Evolutionary conservation across 1,140 invertebrate species (phyloP).

Genomic region (Carcinoscorpius rotundicauda): DNA sequence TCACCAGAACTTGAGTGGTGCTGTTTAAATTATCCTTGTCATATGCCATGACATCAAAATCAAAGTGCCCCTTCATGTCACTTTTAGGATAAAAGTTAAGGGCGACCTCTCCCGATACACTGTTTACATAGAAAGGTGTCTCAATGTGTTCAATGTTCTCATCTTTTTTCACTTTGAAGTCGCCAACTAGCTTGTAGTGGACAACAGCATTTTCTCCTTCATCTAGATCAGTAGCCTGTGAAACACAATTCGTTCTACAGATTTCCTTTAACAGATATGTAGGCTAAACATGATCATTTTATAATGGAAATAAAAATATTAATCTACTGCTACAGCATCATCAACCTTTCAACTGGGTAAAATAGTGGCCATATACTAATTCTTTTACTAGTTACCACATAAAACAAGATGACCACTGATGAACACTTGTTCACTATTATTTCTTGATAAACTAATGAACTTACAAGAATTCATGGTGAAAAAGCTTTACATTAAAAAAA

Average conservation of each 20-base stretch:
- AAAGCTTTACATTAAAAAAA: too few species aligned
- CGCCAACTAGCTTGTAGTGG: background rate
- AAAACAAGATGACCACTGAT: too few species aligned
- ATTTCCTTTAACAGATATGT: too few species aligned
- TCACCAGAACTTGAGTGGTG: constrained; percentile 1
- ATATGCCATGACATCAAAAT: background rate
- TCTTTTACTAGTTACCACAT: too few species aligned
- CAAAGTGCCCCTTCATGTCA: background rate
- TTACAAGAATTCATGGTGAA: too few species aligned
- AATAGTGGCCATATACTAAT: too few species aligned
- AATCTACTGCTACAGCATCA: too few species aligned
- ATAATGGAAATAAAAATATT: too few species aligned
- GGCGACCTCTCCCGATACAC: background rate
- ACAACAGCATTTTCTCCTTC: background rate
- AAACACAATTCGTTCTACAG: background rate
- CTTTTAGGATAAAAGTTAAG: background rate
- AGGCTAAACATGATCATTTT: too few species aligned
- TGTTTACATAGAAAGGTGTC: background rate
- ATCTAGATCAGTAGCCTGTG: background rate
- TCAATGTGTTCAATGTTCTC: background rate
- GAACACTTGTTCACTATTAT: too few species aligned
- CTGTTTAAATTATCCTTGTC: background rate
- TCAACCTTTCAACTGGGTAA: too few species aligned
- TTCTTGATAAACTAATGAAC: too few species aligned
- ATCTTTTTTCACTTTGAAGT: background rate